These are phyloP conservation scores for Calliopum simillimum DNA, from an alignment of 2,888 invertebrate genomes.

Conservation along the genomic window DNA sequence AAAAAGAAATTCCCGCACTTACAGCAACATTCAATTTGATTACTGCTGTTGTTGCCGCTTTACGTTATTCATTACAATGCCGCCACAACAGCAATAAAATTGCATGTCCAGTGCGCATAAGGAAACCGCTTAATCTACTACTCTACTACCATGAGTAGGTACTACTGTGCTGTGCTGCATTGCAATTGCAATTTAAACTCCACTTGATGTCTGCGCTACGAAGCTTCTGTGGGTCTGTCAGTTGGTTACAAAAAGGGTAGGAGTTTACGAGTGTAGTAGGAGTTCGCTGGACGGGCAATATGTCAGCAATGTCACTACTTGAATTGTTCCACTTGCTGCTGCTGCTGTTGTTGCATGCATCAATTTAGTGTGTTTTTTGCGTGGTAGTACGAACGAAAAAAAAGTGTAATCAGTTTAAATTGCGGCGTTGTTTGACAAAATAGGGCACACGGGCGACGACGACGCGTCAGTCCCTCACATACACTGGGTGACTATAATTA, in stretches of 20 bases:
- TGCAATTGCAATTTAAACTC: conserved; percentile 10
- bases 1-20: background rate
- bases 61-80: conserved; percentile 1
- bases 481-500: background rate
- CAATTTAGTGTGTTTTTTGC: conserved; percentile 6
- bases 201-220: background rate
- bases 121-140: conserved; percentile 1
- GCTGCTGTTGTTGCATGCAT: conserved; percentile 7
- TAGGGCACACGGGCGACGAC: background rate
- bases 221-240: background rate
- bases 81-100: background rate
- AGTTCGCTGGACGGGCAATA: background rate
- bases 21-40: background rate
- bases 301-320: conserved; percentile 18
- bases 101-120: conserved; percentile 7
- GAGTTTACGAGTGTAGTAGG: background rate
- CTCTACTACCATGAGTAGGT: background rate
- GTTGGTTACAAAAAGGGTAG: background rate
- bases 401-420: conserved; percentile 20
- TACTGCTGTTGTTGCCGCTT: background rate
- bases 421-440: conserved; percentile 22
- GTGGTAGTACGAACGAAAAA: background rate
- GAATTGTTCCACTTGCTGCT: conserved; percentile 1
- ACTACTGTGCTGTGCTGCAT: background rate
- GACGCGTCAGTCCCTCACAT: too few species aligned